Conservation (phyloP, 2,888 invertebrate species). For the Nomada ferruginata region DNA sequence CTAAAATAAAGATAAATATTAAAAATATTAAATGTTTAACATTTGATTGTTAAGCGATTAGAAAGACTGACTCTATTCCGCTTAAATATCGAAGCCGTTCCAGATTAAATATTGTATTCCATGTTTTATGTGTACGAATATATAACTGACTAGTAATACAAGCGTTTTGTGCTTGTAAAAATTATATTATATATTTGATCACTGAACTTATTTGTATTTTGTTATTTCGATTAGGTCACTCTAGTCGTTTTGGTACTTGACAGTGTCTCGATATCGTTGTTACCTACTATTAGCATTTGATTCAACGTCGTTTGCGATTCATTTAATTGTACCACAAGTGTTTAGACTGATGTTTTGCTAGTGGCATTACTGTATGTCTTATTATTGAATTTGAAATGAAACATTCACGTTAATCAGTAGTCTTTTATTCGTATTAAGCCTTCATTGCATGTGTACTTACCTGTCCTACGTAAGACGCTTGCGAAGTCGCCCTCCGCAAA, state of each 20-base stretch:
- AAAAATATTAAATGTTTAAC: not conserved
- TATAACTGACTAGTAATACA: not conserved
- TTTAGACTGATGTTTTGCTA: slow-evolving; percentile 23
- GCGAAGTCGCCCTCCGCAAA: too few species aligned
- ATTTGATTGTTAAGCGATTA: not conserved
- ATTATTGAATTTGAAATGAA: slow-evolving; percentile 41
- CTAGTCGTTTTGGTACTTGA: slow-evolving; percentile 27
- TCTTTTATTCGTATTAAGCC: not conserved
- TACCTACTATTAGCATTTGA: not conserved
- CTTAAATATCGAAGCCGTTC: slow-evolving; percentile 30
- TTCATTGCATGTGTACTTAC: too few species aligned
- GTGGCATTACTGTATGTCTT: slow-evolving; percentile 19
- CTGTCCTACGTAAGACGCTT: too few species aligned
- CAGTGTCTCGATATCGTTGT: slow-evolving; percentile 13
- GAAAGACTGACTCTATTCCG: slow-evolving; percentile 28
- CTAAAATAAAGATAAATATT: not conserved
- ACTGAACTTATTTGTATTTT: slow-evolving; percentile 5
- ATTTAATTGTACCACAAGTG: slow-evolving; percentile 6
- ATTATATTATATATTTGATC: slow-evolving; percentile 3
- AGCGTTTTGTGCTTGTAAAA: not conserved
- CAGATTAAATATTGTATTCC: slow-evolving; percentile 7
- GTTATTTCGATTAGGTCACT: slow-evolving; percentile 4
- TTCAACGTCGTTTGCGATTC: slow-evolving; percentile 1
- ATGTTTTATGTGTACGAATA: not conserved
- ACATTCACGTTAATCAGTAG: not conserved